These are phyloP conservation scores for Caiman crocodilus DNA, from an alignment of 2,797 vertebrate genomes.

Conservation along the genomic window DNA sequence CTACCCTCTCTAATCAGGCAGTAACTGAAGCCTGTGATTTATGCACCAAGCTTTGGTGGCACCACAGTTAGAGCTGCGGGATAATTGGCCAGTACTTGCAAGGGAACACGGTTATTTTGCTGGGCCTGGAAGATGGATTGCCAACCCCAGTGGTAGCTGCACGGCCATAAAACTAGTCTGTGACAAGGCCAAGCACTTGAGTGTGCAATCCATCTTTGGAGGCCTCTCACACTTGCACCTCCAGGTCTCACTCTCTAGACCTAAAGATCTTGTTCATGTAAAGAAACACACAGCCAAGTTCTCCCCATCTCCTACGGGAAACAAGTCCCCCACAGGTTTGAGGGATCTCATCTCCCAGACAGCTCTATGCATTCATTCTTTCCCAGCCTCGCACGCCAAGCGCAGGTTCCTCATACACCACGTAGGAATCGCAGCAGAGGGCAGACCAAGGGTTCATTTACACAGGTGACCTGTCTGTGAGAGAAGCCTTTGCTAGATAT, in stretches of 20 bases:
- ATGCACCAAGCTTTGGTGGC: neutral
- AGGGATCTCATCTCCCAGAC: fast-evolving
- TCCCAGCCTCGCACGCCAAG: neutral
- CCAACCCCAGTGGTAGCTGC: neutral
- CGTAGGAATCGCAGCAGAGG: neutral
- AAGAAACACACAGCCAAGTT: neutral
- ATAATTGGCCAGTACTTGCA: neutral
- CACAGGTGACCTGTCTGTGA: neutral
- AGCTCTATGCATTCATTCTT: fast-evolving
- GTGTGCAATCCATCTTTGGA: neutral
- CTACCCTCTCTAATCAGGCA: neutral
- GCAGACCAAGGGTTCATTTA: neutral
- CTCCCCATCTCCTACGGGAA: fast-evolving
- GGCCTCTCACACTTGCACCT: neutral
- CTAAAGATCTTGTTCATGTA: fast-evolving
- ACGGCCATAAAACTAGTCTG: neutral
- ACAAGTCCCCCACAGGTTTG: neutral
- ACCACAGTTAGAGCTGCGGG: neutral
- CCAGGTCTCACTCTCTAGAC: no score
- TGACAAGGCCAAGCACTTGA: neutral
- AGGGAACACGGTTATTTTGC: neutral
- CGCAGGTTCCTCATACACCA: neutral
- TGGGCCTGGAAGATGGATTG: fast-evolving
- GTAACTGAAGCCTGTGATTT: neutral
- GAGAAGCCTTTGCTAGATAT: neutral